Evolutionary conservation across 2,797 vertebrate genomes (phyloP).

Genomic region (Paratrypauchen microcephalus): DNA sequence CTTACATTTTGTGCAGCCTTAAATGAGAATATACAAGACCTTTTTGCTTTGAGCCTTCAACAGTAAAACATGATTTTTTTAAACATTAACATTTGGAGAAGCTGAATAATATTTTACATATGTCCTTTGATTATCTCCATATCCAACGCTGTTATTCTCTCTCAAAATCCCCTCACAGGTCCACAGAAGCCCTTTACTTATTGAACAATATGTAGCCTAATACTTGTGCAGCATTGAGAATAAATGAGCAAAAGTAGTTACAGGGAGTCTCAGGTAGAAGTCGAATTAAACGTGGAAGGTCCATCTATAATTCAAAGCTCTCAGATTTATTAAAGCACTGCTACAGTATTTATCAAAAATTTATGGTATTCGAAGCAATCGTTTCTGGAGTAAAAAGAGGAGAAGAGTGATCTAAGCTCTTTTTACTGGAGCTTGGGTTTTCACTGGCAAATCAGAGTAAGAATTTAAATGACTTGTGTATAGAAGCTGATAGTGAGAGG

Average conservation of each 20-base stretch:
- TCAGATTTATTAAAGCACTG: constrained; percentile 14
- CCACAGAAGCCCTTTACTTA: constrained; percentile 7
- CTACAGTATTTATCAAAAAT: constrained; percentile 12
- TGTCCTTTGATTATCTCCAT: neutral
- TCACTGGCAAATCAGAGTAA: constrained; percentile 3
- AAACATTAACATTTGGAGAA: neutral
- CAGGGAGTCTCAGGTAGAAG: constrained; percentile 7
- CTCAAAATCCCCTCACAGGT: neutral
- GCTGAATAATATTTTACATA: no score
- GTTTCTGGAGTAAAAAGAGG: neutral
- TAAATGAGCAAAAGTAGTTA: constrained; percentile 10
- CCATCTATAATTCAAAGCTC: constrained; percentile 10
- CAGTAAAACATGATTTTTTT: neutral
- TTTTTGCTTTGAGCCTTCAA: neutral
- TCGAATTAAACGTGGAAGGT: constrained; percentile 6
- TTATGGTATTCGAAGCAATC: neutral
- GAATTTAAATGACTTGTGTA: constrained; percentile 9
- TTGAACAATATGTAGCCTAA: constrained; percentile 9
- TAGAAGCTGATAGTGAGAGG: neutral
- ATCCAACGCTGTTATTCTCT: neutral
- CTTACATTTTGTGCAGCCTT: no score
- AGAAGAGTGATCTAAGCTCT: neutral
- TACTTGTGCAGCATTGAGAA: constrained; percentile 3
- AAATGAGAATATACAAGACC: no score
- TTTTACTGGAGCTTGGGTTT: neutral